Base-by-base conservation (phyloP, 2,797 vertebrate species). In the Anabas testudineus region DNA sequence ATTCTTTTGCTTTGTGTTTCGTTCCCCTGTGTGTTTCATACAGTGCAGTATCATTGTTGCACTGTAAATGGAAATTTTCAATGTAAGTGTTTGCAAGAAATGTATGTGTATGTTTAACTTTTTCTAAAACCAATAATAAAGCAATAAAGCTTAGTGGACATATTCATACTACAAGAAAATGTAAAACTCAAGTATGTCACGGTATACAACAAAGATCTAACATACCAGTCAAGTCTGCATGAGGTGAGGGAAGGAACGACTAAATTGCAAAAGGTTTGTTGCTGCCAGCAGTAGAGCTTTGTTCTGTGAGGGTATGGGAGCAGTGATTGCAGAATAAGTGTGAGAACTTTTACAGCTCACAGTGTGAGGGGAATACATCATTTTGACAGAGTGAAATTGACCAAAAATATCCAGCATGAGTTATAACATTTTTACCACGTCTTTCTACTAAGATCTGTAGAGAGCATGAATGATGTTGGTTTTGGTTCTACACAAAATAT, bases 291-390 rank as follows among this genome's bases (percentile, higher is more conserved):
- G 62, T 19, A 32, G 19, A 59, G 37, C 60, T 70, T 67, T 57
- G 39, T 32, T 67, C 49, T 71, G 45, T 46, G 51, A 39, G 21
- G n/a, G 24, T 76, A 48, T 47, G 45, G 37, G 58, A 58, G 55
- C 36, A 56, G 22, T 21, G 22, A 15, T 41, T 45, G 70, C 39
- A 58, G 55, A 58, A 49, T 32, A 66, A 71, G 58, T 42, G 43
- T 3, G 10, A 68, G 73, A 69, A 54, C 30, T 53, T 41, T 67
- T 55, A 70, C 36, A 69, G 67, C 61, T 70, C 51, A 56, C 60
- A 28, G 45, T 62, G 63, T 82, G 79, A 87, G 60, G 62, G 48
- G 55, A 86, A 82, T 75, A 58, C 39, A 79, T 82, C 55, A 79
- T 36, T 30, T 18, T 80, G 83, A 73, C 74, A 74, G 53, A 76